These are phyloP conservation scores for Drosophila macrothrix DNA, from an alignment of 2,888 invertebrate genomes.

Conservation along the genomic window DNA sequence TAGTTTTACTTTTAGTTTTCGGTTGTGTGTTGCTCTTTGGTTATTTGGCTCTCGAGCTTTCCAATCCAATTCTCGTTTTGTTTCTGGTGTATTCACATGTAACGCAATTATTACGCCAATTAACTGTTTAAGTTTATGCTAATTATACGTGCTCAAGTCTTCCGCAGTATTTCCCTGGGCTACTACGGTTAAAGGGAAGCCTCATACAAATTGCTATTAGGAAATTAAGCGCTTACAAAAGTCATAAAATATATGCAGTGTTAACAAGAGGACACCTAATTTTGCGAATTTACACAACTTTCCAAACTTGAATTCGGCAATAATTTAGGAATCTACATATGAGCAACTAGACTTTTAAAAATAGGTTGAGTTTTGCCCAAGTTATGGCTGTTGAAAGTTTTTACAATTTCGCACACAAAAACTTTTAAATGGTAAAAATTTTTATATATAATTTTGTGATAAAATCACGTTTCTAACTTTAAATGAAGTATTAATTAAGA, in stretches of 20 bases:
- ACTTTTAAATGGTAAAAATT: not conserved
- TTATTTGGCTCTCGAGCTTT: conserved; percentile 18
- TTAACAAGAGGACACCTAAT: not conserved
- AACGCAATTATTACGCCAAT: conserved; percentile 78
- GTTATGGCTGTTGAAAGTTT: not conserved
- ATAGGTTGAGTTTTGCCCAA: not conserved
- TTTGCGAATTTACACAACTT: not conserved
- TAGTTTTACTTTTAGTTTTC: conserved; percentile 48
- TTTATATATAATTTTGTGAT: not conserved
- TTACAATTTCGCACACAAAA: not conserved
- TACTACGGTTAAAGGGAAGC: conserved; percentile 45
- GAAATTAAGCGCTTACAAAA: conserved; percentile 8
- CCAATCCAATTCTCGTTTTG: conserved; percentile 48
- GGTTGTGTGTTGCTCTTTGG: conserved; percentile 28
- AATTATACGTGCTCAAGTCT: conserved; percentile 58
- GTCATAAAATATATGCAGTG: conserved; percentile 39
- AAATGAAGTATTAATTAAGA: not conserved
- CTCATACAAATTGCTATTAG: conserved; percentile 13
- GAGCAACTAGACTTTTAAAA: not conserved
- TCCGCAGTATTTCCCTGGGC: conserved; percentile 44
- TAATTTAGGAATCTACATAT: not conserved
- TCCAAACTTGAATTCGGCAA: not conserved
- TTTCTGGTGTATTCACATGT: conserved; percentile 42
- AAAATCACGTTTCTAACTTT: not conserved
- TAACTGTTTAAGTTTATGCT: conserved; percentile 78